Evolutionary conservation across 1,140 invertebrate species (phyloP).

Genomic region (Papilio xuthus): DNA sequence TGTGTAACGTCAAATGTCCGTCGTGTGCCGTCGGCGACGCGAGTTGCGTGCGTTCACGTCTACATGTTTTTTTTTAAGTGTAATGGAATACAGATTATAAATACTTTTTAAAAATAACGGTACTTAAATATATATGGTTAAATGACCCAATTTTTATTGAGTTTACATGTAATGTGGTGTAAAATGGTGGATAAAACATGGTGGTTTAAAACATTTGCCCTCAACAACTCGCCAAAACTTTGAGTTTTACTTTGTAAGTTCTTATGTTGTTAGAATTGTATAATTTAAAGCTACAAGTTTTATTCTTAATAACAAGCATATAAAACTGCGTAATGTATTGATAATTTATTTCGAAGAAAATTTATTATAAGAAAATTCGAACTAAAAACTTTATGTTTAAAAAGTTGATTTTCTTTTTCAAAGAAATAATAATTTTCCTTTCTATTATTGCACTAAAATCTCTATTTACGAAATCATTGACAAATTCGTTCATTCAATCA

Average conservation of each 20-base stretch:
- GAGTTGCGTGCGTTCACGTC: constrained; percentile 28
- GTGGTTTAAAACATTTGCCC: too few species aligned
- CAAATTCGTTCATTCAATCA: constrained; percentile 34
- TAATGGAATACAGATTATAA: constrained; percentile 27
- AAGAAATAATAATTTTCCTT: neutral
- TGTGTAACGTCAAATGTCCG: constrained; percentile 6
- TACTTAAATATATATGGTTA: neutral
- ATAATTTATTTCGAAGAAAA: too few species aligned
- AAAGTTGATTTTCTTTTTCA: neutral
- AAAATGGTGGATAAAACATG: neutral
- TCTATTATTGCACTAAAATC: neutral
- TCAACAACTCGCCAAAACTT: neutral
- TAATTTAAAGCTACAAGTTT: too few species aligned
- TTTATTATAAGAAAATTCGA: neutral
- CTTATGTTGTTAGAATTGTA: too few species aligned
- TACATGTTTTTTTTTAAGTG: neutral
- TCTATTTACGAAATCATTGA: constrained; percentile 23
- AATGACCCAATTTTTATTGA: constrained; percentile 8
- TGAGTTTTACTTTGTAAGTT: too few species aligned
- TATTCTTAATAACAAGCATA: too few species aligned
- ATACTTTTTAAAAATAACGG: constrained; percentile 10
- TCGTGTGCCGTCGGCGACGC: constrained; percentile 32
- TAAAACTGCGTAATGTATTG: too few species aligned
- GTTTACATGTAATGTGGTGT: neutral
- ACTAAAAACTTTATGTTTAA: neutral